Base-by-base conservation (phyloP, 2,888 invertebrate species). In the Chydorus sphaericus region DNA sequence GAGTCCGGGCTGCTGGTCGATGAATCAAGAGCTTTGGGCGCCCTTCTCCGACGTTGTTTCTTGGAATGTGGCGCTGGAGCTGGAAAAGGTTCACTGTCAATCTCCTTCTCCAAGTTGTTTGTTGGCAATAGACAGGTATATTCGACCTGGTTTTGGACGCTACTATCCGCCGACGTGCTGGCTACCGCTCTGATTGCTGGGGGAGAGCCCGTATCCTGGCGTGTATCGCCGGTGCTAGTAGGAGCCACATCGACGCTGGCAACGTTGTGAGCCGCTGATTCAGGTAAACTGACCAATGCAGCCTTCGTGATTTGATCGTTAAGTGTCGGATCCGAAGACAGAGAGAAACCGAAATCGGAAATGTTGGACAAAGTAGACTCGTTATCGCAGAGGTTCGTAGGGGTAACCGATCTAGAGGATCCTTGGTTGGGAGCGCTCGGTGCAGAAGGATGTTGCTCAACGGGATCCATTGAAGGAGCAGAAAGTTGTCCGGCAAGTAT, bases 1-100 rank as follows among this genome's bases (percentile, higher is more conserved):
- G 80, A 80, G 67, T 82, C 80, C 0, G 86, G 86, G 50, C 85
- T 86, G 66, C 83, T 83, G 0, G 85, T 85, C 0, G 86, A 86
- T 0, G 86, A 86, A 62, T 85, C 85, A 4, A 26, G 65, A 28
- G 67, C 58, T 4, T 39, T 39, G 16, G 39, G 39, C 8, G 39
- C 16, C n/a, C 39, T 39, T n/a, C 39, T 23, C 16, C 39, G 20
- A 8, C 39, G 7, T 39, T 60, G 50, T 20, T 56, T 31, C 14
- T 60, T 30, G 31, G 54, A 54, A n/a, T n/a, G n/a, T 37, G 60
- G 33, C n/a, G 57, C 38, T n/a, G 58, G 54, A 31, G 60, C 57
- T 4, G 63, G 61, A 18, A 62, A 58, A 36, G 58, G 59, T 23
- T 60, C 44, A n/a, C n/a, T n/a, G n/a, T n/a, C 58, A 36, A 58